Conservation (phyloP, 2,888 invertebrate species). For the Sussaba pulchella region DNA sequence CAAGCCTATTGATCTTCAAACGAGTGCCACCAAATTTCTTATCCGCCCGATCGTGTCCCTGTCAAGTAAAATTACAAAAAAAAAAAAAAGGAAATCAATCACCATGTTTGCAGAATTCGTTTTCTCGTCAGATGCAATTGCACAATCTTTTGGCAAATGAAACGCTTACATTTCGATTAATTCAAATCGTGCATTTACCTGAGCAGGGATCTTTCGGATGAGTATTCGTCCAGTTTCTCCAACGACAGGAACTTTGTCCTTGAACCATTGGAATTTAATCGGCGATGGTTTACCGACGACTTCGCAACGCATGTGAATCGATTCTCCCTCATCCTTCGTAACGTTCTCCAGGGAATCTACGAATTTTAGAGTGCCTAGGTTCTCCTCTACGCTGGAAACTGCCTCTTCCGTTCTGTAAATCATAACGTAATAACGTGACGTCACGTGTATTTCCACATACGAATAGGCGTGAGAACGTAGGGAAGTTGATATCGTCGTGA, state of each 20-base stretch:
- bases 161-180: too few relatives aligned
- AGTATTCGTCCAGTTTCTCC: slow-evolving; percentile 84
- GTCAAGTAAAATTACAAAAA: not conserved
- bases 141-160: too few relatives aligned
- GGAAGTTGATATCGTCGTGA: slow-evolving; percentile 46
- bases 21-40: slow-evolving; percentile 78
- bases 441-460: too few relatives aligned
- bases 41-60: slow-evolving; percentile 78
- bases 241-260: slow-evolving; percentile 86
- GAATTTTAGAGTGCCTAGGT: slow-evolving; percentile 85
- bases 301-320: slow-evolving; percentile 88
- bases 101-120: not conserved
- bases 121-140: too few relatives aligned
- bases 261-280: slow-evolving; percentile 87
- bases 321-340: slow-evolving; percentile 87
- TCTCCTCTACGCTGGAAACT: slow-evolving; percentile 73
- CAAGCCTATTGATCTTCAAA: slow-evolving; percentile 77
- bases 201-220: slow-evolving; percentile 81
- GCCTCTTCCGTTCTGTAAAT: slow-evolving; percentile 69
- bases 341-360: slow-evolving; percentile 86
- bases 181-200: too few relatives aligned
- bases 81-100: not conserved
- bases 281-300: slow-evolving; percentile 87
- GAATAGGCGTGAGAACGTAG: too few relatives aligned
- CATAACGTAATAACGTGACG: too few relatives aligned